Evolutionary conservation across 2,113 vertebrate genomes (phyloP).

Genomic region (Spheniscus mendiculus): DNA sequence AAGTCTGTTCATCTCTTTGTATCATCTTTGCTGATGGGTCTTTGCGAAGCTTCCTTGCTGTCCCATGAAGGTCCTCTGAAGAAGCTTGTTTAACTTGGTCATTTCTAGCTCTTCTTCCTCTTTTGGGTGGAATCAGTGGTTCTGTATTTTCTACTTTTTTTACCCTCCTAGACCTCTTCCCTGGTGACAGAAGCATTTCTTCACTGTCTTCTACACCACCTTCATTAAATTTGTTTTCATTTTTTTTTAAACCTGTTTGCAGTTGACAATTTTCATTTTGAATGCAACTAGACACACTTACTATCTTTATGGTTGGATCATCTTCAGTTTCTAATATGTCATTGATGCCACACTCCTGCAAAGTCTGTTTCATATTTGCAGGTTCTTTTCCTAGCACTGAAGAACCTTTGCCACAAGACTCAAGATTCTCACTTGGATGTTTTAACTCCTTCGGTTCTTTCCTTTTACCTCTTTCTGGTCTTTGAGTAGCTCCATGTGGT

Average conservation of each 20-base stretch:
- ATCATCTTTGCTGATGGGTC: background rate
- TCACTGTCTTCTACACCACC: background rate
- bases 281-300: background rate
- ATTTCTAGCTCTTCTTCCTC: background rate
- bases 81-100: background rate
- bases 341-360: background rate
- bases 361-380: background rate
- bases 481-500: background rate
- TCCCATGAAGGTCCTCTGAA: background rate
- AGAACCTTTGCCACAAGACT: background rate
- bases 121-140: background rate
- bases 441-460: background rate
- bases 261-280: background rate
- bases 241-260: background rate
- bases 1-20: background rate
- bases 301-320: background rate
- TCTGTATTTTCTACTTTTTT: background rate
- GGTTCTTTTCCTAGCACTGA: background rate
- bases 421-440: background rate
- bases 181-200: background rate
- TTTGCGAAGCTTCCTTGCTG: background rate
- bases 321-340: background rate
- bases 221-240: background rate
- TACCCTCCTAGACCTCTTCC: background rate
- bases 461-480: constrained; percentile 1